Conservation (phyloP, 2,888 invertebrate genomes). For the Cantharis flavilabris region DNA sequence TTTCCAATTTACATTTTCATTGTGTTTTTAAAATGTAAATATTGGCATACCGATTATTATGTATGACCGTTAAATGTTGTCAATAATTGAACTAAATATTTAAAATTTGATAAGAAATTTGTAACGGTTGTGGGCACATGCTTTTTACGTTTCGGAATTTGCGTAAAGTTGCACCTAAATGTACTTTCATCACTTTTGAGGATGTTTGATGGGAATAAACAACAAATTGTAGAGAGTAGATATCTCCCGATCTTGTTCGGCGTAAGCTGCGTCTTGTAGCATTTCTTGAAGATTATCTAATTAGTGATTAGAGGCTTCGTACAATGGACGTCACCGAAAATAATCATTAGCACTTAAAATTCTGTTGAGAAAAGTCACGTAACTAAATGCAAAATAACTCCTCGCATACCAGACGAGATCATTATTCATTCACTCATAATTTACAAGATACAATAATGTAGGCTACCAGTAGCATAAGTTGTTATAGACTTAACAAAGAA, state of each 20-base stretch:
- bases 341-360: neutral
- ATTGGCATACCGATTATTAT: neutral
- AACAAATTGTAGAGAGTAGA: neutral
- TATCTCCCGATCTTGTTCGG: neutral
- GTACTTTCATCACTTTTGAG: neutral
- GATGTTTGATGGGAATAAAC: neutral
- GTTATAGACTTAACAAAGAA: neutral
- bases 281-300: neutral
- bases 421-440: constrained; percentile 6
- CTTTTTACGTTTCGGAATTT: neutral
- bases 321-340: neutral
- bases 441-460: neutral
- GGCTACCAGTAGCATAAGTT: neutral
- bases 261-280: neutral
- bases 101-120: neutral
- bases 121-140: neutral
- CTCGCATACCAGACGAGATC: constrained; percentile 6
- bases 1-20: neutral
- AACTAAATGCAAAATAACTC: constrained; percentile 11
- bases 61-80: neutral
- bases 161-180: neutral
- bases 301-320: neutral
- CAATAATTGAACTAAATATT: neutral
- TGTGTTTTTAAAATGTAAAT: neutral
- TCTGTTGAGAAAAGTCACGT: constrained; percentile 6